Percentiles rank a stretch among this genome's conserved stretches.
Evolutionary conservation across 2,888 invertebrate species (phyloP).

Genomic region (Phortica magna): DNA sequence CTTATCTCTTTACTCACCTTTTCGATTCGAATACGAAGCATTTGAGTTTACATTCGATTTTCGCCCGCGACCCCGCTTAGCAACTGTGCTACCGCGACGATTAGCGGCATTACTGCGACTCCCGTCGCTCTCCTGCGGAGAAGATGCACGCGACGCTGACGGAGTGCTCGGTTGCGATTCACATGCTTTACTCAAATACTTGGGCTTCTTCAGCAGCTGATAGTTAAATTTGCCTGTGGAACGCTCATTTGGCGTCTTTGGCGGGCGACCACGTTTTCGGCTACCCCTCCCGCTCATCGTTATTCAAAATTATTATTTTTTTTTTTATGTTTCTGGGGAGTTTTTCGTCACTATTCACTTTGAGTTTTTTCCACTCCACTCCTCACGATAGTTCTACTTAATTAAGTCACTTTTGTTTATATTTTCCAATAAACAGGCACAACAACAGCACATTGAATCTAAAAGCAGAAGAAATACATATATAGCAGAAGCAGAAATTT

Average conservation of each 20-base stretch:
- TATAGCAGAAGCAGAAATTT: constrained; percentile 5
- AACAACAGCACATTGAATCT: constrained; percentile 28
- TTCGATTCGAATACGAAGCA: constrained; percentile 65
- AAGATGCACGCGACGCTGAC: constrained; percentile 88
- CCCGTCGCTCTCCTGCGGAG: constrained; percentile 89
- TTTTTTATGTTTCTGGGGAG: constrained; percentile 37
- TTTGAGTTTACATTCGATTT: constrained; percentile 80
- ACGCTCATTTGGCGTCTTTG: constrained; percentile 89
- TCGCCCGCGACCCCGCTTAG: constrained; percentile 81
- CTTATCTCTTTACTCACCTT: constrained; percentile 63
- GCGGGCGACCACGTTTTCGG: constrained; percentile 94
- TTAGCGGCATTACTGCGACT: constrained; percentile 80
- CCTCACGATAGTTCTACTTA: constrained; percentile 87
- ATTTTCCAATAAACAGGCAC: constrained; percentile 11
- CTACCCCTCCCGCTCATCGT: constrained; percentile 91
- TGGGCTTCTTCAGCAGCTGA: constrained; percentile 94
- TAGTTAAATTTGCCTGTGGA: constrained; percentile 87
- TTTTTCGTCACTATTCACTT: not conserved
- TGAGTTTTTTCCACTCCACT: constrained; percentile 77
- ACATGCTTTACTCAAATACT: constrained; percentile 88
- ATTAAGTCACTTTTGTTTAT: constrained; percentile 27
- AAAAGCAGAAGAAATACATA: constrained; percentile 21
- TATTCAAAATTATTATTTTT: constrained; percentile 38
- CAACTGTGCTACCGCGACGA: constrained; percentile 52
- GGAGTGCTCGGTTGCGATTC: constrained; percentile 88